Evolutionary conservation across 2,888 invertebrate genomes (phyloP).

Genomic region (Heliconius charithonia): DNA sequence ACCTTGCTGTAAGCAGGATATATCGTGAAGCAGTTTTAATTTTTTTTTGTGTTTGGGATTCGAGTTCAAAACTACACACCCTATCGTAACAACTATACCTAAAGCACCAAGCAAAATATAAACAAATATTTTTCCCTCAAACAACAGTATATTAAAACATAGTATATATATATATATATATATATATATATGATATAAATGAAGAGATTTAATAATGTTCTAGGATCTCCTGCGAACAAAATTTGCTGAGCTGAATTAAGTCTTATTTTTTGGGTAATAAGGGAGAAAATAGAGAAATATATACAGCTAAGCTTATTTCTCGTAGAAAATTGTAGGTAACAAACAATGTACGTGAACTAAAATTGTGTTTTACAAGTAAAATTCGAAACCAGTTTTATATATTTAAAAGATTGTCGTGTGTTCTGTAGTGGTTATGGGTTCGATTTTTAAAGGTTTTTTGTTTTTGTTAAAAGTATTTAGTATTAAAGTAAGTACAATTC

Average conservation of each 20-base stretch:
- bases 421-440: not conserved
- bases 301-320: conserved; percentile 54
- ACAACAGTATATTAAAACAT: conserved; percentile 24
- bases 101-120: not conserved
- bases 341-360: conserved; percentile 17
- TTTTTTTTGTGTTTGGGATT: not conserved
- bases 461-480: too few species aligned
- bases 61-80: not conserved
- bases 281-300: conserved; percentile 66
- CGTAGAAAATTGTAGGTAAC: conserved; percentile 43
- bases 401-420: not conserved
- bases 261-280: conserved; percentile 68
- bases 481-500: too few species aligned
- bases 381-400: conserved; percentile 11
- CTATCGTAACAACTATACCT: not conserved
- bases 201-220: conserved; percentile 25
- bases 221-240: not conserved
- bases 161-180: not conserved
- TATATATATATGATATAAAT: not conserved
- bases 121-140: not conserved
- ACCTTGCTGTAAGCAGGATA: too few species aligned
- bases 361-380: conserved; percentile 11
- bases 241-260: conserved; percentile 51
- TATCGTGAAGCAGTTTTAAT: too few species aligned
- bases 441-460: not conserved